phyloP scores from a whole-genome alignment of 2,888 invertebrate genomes.

The Sthenelais limicola region DNA sequence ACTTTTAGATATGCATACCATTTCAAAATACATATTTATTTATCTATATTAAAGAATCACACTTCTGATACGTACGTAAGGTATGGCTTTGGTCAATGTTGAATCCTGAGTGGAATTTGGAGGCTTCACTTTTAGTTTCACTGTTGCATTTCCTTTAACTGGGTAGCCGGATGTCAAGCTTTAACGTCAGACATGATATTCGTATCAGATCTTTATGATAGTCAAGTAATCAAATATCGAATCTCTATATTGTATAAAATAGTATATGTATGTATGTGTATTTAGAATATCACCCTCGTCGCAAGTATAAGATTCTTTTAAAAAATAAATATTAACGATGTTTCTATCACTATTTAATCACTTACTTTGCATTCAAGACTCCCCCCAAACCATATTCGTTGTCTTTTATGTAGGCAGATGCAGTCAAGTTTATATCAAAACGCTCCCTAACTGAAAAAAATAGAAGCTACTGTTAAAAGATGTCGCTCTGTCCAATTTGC shows the following conservation, averaged over 20 bases:
- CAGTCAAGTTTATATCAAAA: slow-evolving; percentile 96
- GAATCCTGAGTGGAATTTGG: neutral
- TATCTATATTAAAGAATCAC: too few species aligned
- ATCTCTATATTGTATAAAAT: too few species aligned
- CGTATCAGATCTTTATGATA: too few species aligned
- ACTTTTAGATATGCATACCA: too few species aligned
- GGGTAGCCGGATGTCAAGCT: slow-evolving; percentile 35
- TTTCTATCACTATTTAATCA: neutral
- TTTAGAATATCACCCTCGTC: too few species aligned
- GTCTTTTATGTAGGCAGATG: slow-evolving; percentile 94
- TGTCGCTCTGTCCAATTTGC: too few species aligned
- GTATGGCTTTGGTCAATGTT: slow-evolving; percentile 4
- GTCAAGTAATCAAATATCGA: too few species aligned
- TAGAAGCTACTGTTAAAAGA: neutral
- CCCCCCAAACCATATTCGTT: slow-evolving; percentile 88
- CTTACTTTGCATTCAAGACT: slow-evolving; percentile 86
- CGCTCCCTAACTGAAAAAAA: slow-evolving; percentile 82
- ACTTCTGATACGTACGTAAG: slow-evolving; percentile 34
- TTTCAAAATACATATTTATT: too few species aligned
- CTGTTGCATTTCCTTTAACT: slow-evolving; percentile 18
- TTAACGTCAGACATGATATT: too few species aligned
- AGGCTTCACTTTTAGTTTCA: slow-evolving; percentile 21
- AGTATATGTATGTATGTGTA: too few species aligned
- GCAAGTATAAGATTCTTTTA: too few species aligned
- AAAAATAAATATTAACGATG: too few species aligned